phyloP scores from a whole-genome alignment of 1,140 invertebrate genomes.

The Drosophila funebris region DNA sequence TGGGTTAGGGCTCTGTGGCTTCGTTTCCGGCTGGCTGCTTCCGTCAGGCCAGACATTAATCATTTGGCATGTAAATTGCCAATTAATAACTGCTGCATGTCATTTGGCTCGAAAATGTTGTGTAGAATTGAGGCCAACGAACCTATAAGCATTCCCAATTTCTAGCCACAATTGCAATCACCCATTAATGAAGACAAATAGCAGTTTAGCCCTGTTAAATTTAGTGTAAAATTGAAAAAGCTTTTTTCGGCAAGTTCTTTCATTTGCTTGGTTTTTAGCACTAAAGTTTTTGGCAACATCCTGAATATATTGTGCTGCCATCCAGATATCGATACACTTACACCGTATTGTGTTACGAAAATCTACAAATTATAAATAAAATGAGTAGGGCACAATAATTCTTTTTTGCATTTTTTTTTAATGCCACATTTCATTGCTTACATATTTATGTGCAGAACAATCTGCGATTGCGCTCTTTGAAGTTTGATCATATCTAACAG shows the following conservation, averaged over 20 bases:
- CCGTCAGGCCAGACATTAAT: constrained; percentile 69
- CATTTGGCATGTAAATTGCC: constrained; percentile 82
- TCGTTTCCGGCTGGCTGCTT: constrained; percentile 66
- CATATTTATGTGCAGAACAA: neutral
- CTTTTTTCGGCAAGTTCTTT: constrained; percentile 18
- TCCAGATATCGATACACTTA: constrained; percentile 63
- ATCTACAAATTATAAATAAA: constrained; percentile 49
- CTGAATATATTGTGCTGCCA: constrained; percentile 69
- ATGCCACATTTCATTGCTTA: neutral
- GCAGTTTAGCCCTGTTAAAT: constrained; percentile 77
- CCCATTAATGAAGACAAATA: constrained; percentile 82
- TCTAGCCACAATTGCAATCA: constrained; percentile 68
- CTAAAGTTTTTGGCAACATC: constrained; percentile 67
- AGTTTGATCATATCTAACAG: too few relatives aligned
- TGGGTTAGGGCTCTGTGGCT: constrained; percentile 69
- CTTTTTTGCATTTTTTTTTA: constrained; percentile 44
- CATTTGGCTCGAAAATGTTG: constrained; percentile 75
- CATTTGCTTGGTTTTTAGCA: constrained; percentile 27
- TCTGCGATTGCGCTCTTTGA: too few relatives aligned
- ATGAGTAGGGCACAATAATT: constrained; percentile 48
- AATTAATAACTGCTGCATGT: constrained; percentile 83
- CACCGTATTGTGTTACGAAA: constrained; percentile 48
- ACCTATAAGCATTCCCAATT: constrained; percentile 60
- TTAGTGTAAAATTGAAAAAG: constrained; percentile 83
- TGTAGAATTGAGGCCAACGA: constrained; percentile 49